Percentiles rank a stretch among this genome's conserved stretches.
phyloP scores from a whole-genome alignment of 1,140 invertebrate genomes.

The Penaeus chinensis region DNA sequence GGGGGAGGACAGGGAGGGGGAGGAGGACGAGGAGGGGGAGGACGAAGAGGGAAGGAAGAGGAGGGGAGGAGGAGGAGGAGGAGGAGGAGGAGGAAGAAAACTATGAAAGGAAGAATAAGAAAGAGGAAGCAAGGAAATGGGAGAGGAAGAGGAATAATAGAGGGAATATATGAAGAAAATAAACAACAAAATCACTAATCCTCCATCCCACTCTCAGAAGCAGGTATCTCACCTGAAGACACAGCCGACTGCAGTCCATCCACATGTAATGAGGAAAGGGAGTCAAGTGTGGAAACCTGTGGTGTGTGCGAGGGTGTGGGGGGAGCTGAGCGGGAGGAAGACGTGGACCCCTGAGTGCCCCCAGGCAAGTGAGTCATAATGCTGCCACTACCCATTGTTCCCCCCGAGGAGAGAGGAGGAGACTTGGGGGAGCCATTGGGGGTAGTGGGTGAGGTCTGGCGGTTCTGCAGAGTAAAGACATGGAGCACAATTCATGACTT shows the following conservation, averaged over 20 bases:
- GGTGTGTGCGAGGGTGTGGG: slow-evolving; percentile 55
- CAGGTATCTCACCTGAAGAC: slow-evolving; percentile 26
- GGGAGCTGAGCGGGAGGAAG: slow-evolving; percentile 52
- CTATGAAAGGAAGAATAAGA: too few relatives aligned
- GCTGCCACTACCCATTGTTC: slow-evolving; percentile 69
- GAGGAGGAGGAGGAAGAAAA: too few relatives aligned
- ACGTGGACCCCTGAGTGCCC: slow-evolving; percentile 41
- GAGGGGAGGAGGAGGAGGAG: too few relatives aligned
- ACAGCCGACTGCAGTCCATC: slow-evolving; percentile 65
- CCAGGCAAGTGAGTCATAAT: slow-evolving; percentile 66
- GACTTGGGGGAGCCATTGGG: slow-evolving; percentile 51
- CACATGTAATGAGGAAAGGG: slow-evolving; percentile 62
- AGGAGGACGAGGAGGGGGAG: too few relatives aligned
- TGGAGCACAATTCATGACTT: not conserved
- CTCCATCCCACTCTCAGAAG: too few relatives aligned
- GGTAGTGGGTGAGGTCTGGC: slow-evolving; percentile 45
- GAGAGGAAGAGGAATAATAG: not conserved
- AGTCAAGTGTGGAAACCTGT: slow-evolving; percentile 56
- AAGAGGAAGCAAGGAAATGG: too few relatives aligned
- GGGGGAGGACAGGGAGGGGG: too few relatives aligned
- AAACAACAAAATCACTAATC: not conserved
- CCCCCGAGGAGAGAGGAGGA: slow-evolving; percentile 65
- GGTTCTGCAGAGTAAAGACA: slow-evolving; percentile 21
- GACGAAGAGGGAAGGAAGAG: too few relatives aligned
- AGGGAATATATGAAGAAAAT: not conserved